Base-by-base conservation (phyloP, 2,888 invertebrate species). In the Abrostola tripartita region DNA sequence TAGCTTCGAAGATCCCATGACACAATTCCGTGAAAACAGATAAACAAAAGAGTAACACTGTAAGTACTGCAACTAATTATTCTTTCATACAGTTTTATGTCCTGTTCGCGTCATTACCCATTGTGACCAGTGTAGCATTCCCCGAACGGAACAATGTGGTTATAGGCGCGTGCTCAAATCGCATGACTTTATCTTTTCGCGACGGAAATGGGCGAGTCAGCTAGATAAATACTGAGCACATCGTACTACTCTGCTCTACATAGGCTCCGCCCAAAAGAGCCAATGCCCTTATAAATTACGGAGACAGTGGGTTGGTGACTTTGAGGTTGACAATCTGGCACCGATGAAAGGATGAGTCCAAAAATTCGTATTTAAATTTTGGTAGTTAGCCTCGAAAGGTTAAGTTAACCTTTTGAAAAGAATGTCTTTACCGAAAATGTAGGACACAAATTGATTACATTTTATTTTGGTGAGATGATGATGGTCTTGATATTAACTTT, bases 181-280 rank as follows among this genome's bases (percentile, higher is more conserved):
- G 71, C 71, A 47, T 69, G 76, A 44, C 44, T 83, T 85, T 87
- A 87, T 88, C 85, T 80, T 81, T 64, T 62, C 59, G 57, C 70
- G 77, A 55, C 86, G 90, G 89, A 90, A 86, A 81, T 84, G 81
- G 86, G 87, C 81, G 85, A 83, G 86, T 61, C 83, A 35, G 58
- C 81, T 84, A 78, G 66, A 79, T 78, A 76, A 65, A 66, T 68
- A 49, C 63, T 61, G 55, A 51, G 58, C 63, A 47, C 77, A 71
- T 66, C 66, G 64, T 54, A 14, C 42, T 54, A 41, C 14, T 37
- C 5, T 37, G 42, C 12, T 49, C 56, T 42, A 44, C 36, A 38
- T 61, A 37, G 8, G 38, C 42, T 14, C 54, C 51, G 66, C 57
- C 53, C 47, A 36, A n/a, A 11, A 1, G 24, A 50, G 5, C 47